phyloP scores from a whole-genome alignment of 2,797 vertebrate species.

The Erethizon dorsatum region DNA sequence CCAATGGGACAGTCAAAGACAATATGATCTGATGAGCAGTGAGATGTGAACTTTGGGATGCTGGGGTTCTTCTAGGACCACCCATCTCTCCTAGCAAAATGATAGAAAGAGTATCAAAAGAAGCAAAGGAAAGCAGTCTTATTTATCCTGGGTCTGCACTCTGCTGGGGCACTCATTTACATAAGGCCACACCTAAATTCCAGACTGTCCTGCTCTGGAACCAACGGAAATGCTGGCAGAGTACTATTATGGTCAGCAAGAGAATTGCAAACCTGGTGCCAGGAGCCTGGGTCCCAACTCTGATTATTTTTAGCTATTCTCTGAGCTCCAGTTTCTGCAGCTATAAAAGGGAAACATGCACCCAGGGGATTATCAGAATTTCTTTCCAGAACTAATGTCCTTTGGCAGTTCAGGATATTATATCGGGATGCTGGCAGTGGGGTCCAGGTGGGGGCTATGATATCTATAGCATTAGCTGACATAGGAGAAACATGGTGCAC shows the following conservation, averaged over 20 bases:
- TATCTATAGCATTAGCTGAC: not conserved
- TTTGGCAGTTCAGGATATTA: not conserved
- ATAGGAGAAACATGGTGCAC: not conserved
- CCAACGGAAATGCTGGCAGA: not conserved
- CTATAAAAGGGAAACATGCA: not conserved
- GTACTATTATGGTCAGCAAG: not conserved
- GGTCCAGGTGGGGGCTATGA: not conserved
- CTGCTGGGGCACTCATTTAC: not conserved
- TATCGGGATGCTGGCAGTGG: not conserved
- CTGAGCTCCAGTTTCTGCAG: not conserved
- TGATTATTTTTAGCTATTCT: not conserved
- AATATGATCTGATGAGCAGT: not conserved
- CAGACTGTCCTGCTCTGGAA: not conserved
- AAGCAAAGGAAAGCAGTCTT: not conserved
- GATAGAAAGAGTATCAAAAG: not conserved
- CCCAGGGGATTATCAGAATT: not conserved
- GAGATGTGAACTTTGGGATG: not conserved
- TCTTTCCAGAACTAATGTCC: not conserved
- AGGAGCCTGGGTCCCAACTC: not conserved
- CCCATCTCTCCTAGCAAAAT: not conserved
- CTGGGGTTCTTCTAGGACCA: not conserved
- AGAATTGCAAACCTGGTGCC: not conserved
- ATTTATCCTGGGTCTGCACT: not conserved
- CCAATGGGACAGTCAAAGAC: not conserved
- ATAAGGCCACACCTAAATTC: not conserved